These are phyloP conservation scores for Formicarius rufipectus DNA, from an alignment of 2,113 vertebrate genomes.

Conservation along the genomic window DNA sequence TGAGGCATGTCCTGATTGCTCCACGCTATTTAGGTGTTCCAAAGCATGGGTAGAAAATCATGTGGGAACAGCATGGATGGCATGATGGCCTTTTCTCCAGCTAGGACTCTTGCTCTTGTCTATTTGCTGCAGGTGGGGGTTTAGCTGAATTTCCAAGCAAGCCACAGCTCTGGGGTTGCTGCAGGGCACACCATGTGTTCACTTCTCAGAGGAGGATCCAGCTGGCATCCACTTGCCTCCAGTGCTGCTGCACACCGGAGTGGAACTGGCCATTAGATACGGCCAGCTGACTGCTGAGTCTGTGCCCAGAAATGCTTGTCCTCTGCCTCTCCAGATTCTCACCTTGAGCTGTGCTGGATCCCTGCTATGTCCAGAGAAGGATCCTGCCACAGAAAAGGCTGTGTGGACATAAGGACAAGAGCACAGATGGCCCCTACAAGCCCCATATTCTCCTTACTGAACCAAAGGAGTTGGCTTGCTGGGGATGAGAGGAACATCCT, in stretches of 20 bases:
- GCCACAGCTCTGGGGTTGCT: background rate
- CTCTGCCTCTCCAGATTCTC: background rate
- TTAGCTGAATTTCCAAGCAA: background rate
- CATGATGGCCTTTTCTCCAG: background rate
- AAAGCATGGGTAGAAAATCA: background rate
- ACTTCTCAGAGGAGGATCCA: accelerated
- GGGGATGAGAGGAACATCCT: background rate
- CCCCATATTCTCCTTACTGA: accelerated
- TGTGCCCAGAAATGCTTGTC: background rate
- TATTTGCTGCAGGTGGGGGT: background rate
- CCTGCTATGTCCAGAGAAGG: background rate
- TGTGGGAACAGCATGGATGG: background rate
- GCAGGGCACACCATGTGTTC: background rate
- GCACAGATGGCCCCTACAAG: accelerated
- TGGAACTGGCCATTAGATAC: background rate
- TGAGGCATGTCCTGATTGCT: background rate
- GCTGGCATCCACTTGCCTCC: accelerated
- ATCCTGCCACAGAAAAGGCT: accelerated
- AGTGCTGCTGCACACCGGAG: accelerated
- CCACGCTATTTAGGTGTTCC: background rate
- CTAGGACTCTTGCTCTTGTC: background rate
- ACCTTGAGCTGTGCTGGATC: background rate
- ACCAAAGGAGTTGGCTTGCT: background rate
- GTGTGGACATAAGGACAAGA: background rate
- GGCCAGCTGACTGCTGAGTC: accelerated